Conservation (phyloP, 2,113 vertebrate genomes). For the Leucoraja erinaceus region DNA sequence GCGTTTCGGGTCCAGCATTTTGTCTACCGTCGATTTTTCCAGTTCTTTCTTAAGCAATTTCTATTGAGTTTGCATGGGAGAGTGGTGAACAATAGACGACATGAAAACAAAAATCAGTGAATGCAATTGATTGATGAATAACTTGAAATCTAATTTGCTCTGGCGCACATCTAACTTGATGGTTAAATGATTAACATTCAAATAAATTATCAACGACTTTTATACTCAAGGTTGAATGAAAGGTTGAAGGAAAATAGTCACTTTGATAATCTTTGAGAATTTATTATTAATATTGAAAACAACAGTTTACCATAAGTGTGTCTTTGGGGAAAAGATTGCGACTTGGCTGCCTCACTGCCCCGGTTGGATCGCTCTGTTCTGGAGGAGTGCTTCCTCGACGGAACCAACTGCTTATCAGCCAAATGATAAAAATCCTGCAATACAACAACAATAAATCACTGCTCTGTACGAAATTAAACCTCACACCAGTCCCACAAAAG, state of each 20-base stretch:
- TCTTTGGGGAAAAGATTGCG: slow-evolving; percentile 91
- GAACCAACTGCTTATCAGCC: slow-evolving; percentile 96
- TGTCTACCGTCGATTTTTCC: too few relatives aligned
- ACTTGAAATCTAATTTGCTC: too few relatives aligned
- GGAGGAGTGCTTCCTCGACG: slow-evolving; percentile 79
- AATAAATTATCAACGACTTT: too few relatives aligned
- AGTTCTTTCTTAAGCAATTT: neutral
- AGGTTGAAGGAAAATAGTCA: too few relatives aligned
- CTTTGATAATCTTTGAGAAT: neutral
- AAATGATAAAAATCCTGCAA: slow-evolving; percentile 87
- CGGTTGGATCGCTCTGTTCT: slow-evolving; percentile 69
- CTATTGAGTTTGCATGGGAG: neutral
- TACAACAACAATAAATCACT: neutral
- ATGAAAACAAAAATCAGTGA: too few relatives aligned
- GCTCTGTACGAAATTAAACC: neutral
- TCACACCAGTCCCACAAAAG: neutral
- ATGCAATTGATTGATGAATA: too few relatives aligned
- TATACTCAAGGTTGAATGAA: too few relatives aligned
- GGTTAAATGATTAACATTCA: too few relatives aligned
- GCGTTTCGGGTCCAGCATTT: too few relatives aligned
- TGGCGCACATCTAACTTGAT: too few relatives aligned
- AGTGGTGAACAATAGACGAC: too few relatives aligned
- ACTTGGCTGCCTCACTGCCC: slow-evolving; percentile 74
- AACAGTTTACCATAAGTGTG: slow-evolving; percentile 77
- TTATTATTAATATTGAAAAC: neutral